phyloP scores from a whole-genome alignment of 2,113 vertebrate species.

The Gila orcuttii region DNA sequence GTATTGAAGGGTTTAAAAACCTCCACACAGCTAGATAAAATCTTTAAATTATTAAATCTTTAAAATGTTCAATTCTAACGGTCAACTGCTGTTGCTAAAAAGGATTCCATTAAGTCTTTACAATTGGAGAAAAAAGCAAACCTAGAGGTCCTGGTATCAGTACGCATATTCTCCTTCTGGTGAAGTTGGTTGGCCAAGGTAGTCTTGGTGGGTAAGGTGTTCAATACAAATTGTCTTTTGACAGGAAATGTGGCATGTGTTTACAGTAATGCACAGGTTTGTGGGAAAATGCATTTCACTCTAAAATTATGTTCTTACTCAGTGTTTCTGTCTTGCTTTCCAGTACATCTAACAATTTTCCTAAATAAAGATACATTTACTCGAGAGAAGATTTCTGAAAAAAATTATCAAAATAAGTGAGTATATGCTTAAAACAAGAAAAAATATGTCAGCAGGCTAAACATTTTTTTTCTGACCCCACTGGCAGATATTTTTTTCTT shows the following conservation, averaged over 20 bases:
- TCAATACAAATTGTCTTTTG: neutral
- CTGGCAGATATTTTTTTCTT: no score
- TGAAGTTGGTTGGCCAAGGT: neutral
- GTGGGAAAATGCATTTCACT: neutral
- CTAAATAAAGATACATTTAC: no score
- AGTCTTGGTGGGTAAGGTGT: neutral
- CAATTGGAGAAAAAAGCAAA: neutral
- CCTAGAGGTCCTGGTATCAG: neutral
- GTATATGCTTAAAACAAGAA: no score
- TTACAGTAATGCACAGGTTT: neutral
- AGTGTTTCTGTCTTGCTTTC: no score
- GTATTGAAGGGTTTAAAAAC: constrained; percentile 33
- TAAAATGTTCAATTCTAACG: neutral
- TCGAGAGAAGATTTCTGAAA: no score
- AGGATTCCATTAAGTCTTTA: constrained; percentile 1
- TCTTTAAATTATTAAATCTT: constrained; percentile 33
- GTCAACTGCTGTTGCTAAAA: constrained; percentile 1
- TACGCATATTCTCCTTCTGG: neutral
- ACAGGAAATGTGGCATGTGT: neutral
- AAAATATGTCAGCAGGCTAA: no score
- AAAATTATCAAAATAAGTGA: no score
- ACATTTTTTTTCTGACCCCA: no score
- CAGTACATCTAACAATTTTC: no score
- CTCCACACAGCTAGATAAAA: constrained; percentile 33
- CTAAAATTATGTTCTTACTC: no score